These are phyloP conservation scores for Sphaeramia orbicularis DNA, from an alignment of 2,797 vertebrate genomes.

Conservation along the genomic window DNA sequence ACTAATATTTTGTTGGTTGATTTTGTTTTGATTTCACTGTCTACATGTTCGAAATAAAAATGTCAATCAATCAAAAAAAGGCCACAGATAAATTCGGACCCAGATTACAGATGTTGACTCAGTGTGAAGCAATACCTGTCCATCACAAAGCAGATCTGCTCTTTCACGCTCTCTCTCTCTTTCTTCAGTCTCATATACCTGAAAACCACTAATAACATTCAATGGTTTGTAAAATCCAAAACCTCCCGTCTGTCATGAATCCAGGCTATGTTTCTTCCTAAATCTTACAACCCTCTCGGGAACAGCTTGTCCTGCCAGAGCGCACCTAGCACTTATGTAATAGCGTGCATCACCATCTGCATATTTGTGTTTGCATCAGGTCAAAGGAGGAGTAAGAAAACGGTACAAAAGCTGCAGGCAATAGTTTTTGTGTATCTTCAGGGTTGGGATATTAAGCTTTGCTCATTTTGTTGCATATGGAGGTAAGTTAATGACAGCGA, in stretches of 20 bases:
- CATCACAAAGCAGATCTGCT: constrained; percentile 31
- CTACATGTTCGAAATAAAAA: too few species aligned
- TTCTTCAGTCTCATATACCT: not conserved
- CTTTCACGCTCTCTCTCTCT: not conserved
- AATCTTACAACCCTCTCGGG: constrained; percentile 19
- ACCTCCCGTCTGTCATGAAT: constrained; percentile 21
- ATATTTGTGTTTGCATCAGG: constrained; percentile 26
- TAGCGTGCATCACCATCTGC: constrained; percentile 23
- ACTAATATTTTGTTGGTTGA: too few species aligned
- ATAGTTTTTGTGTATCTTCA: constrained; percentile 10
- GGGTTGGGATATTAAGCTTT: not conserved
- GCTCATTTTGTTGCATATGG: not conserved
- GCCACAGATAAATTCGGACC: constrained; percentile 28
- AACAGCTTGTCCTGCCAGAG: constrained; percentile 71
- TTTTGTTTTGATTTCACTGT: too few species aligned
- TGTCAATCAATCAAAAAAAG: too few species aligned
- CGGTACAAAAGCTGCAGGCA: constrained; percentile 13
- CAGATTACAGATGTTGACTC: constrained; percentile 48
- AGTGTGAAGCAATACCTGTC: constrained; percentile 23
- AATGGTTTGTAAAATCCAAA: constrained; percentile 20
- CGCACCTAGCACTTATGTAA: constrained; percentile 68
- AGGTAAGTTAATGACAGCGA: not conserved
- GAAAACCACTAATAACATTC: constrained; percentile 12
- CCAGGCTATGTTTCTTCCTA: constrained; percentile 6
- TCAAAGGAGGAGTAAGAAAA: constrained; percentile 5